A percentile compares a stretch with the other conserved stretches of the same genome.
These are phyloP conservation scores for Euborellia annulipes DNA, from an alignment of 1,140 invertebrate species.

Conservation along the genomic window DNA sequence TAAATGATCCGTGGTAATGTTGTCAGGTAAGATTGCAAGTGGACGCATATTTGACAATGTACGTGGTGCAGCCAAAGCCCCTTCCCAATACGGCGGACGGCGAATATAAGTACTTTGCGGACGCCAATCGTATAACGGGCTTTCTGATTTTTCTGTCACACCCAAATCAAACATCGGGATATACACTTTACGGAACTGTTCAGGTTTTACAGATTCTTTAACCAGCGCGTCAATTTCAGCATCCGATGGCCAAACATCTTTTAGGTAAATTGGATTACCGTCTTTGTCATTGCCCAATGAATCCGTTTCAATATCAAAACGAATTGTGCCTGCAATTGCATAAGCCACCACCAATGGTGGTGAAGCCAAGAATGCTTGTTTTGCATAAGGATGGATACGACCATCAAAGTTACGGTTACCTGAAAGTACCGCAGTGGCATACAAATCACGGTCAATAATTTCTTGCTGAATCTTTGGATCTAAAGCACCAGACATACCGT, in stretches of 20 bases:
- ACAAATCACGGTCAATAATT: conserved; percentile 3
- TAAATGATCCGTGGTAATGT: conserved; percentile 10
- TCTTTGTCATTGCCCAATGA: conserved; percentile 8
- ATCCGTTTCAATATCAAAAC: conserved; percentile 2
- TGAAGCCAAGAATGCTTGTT: conserved; percentile 7
- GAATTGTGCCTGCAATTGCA: conserved; percentile 1
- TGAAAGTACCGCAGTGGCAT: conserved; percentile 6
- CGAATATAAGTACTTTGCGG: conserved; percentile 2
- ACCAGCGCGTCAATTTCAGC: neutral
- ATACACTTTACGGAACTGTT: conserved; percentile 1
- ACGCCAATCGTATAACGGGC: too few relatives aligned
- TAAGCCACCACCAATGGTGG: conserved; percentile 7
- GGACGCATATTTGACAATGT: neutral
- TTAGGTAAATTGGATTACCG: conserved; percentile 7
- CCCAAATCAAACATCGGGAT: too few relatives aligned
- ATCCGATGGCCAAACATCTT: conserved; percentile 9
- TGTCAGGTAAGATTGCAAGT: conserved; percentile 7
- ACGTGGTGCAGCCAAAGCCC: neutral
- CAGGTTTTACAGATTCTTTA: neutral
- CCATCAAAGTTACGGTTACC: conserved; percentile 13
- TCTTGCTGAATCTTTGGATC: neutral
- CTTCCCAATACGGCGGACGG: conserved; percentile 2
- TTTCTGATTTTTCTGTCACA: too few relatives aligned
- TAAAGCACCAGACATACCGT: conserved; percentile 10
- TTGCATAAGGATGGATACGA: conserved; percentile 6